Conservation (phyloP, 1,140 invertebrate genomes). For the Drosophila simulans region DNA sequence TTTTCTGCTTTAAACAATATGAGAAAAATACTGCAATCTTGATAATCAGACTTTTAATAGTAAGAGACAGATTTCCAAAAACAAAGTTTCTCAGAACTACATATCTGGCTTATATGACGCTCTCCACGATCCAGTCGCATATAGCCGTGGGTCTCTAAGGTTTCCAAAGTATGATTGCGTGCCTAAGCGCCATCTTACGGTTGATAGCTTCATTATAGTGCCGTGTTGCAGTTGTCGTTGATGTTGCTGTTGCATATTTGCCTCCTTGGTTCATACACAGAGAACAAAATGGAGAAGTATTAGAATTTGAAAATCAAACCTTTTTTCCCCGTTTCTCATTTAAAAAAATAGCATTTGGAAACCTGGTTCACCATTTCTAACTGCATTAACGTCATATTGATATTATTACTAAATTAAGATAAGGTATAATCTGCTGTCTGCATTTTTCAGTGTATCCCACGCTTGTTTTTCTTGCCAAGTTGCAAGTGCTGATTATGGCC, state of each 20-base stretch:
- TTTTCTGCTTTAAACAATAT: too few species aligned
- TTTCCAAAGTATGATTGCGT: slow-evolving; percentile 73
- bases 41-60: too few species aligned
- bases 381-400: not conserved
- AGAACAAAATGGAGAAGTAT: not conserved
- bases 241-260: slow-evolving; percentile 40
- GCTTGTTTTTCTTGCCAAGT: slow-evolving; percentile 50
- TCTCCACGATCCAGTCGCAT: slow-evolving; percentile 9
- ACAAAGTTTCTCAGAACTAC: not conserved
- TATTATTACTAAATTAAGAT: not conserved
- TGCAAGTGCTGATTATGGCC: slow-evolving; percentile 73
- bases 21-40: too few species aligned
- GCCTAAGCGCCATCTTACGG: slow-evolving; percentile 80
- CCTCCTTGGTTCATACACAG: slow-evolving; percentile 8
- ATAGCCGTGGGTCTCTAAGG: slow-evolving; percentile 35
- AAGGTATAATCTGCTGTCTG: not conserved
- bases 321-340: too few species aligned
- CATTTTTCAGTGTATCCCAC: not conserved
- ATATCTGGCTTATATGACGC: not conserved
- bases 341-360: not conserved
- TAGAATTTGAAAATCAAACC: too few species aligned
- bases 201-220: slow-evolving; percentile 81
- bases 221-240: slow-evolving; percentile 52
- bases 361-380: too few species aligned
- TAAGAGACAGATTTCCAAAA: not conserved